These are phyloP conservation scores for Leptodactylus fuscus DNA, from an alignment of 2,113 vertebrate genomes.

Conservation along the genomic window DNA sequence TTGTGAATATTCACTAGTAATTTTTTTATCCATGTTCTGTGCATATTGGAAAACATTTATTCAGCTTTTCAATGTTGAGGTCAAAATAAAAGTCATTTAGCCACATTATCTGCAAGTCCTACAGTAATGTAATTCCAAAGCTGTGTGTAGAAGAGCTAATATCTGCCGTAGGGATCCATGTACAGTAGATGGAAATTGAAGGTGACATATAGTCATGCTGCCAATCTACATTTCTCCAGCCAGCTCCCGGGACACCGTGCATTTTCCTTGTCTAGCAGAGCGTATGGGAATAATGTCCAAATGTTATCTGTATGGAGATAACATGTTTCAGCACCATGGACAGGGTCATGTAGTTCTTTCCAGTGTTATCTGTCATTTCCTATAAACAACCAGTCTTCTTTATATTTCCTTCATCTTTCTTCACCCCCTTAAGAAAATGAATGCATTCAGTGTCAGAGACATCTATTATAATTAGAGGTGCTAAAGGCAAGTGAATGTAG, in stretches of 20 bases:
- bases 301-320: background rate
- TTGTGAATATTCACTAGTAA: background rate
- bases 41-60: background rate
- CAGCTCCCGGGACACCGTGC: background rate
- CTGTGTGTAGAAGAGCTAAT: constrained; percentile 1
- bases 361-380: background rate
- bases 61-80: background rate
- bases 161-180: constrained; percentile 31
- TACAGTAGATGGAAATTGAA: constrained; percentile 12
- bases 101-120: background rate
- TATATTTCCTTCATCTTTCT: constrained; percentile 10
- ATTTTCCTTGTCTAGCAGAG: background rate
- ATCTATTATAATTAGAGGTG: constrained; percentile 42
- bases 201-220: constrained; percentile 1
- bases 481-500: constrained; percentile 30
- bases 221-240: constrained; percentile 9
- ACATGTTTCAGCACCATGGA: constrained; percentile 32
- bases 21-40: background rate
- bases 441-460: constrained; percentile 36
- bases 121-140: constrained; percentile 30
- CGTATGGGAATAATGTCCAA: background rate
- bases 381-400: background rate
- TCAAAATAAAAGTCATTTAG: background rate
- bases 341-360: background rate
- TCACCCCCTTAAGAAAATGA: background rate